Evolutionary conservation across 1,140 invertebrate genomes (phyloP).

Genomic region (Acyrthosiphon pisum): DNA sequence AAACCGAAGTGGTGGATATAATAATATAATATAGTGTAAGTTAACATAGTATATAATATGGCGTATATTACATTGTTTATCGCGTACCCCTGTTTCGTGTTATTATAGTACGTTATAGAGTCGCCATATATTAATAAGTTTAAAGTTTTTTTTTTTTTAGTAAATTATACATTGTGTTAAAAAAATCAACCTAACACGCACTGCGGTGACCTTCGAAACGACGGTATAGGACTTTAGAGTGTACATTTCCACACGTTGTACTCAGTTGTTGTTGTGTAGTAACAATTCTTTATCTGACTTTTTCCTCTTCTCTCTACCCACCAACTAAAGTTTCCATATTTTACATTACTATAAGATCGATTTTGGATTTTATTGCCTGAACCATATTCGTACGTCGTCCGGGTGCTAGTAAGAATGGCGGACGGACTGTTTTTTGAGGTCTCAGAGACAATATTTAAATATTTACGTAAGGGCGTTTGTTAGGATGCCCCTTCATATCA

Average conservation of each 20-base stretch:
- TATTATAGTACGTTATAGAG: not conserved
- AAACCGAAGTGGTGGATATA: not conserved
- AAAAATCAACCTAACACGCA: not conserved
- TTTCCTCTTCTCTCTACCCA: not conserved
- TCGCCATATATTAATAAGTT: not conserved
- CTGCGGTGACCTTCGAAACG: not conserved
- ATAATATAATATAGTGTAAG: not conserved
- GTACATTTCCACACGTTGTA: not conserved
- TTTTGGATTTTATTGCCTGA: not conserved
- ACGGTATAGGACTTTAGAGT: not conserved
- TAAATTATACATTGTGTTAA: not conserved
- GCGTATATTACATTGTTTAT: not conserved
- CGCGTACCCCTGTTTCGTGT: not conserved
- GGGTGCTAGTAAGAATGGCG: too few relatives aligned
- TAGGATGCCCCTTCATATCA: too few relatives aligned
- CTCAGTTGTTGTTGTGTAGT: not conserved
- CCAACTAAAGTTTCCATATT: not conserved
- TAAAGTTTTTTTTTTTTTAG: not conserved
- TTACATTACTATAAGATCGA: not conserved
- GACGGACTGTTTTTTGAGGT: too few relatives aligned
- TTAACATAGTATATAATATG: not conserved
- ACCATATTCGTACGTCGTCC: too few relatives aligned
- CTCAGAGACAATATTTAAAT: too few relatives aligned
- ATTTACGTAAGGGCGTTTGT: too few relatives aligned
- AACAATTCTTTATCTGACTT: not conserved